phyloP scores from a whole-genome alignment of 2,888 invertebrate species.

The Clostera curtula region DNA sequence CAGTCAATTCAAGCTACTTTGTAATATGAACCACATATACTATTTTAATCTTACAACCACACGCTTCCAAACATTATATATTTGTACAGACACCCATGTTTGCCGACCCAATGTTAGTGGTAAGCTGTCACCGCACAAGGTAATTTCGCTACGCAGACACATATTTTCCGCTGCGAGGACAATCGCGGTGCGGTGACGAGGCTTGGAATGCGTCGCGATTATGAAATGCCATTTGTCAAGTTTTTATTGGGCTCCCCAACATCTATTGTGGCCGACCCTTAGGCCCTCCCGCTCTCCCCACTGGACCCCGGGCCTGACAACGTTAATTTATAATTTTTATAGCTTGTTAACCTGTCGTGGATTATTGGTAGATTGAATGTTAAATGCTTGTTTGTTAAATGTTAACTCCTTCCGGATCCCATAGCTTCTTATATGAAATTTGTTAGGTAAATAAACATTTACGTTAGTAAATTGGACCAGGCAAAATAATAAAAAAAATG shows the following conservation, averaged over 20 bases:
- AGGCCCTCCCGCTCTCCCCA: constrained; percentile 21
- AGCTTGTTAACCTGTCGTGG: constrained; percentile 62
- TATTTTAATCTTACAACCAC: no score
- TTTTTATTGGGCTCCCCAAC: constrained; percentile 70
- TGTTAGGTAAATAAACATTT: no score
- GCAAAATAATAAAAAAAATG: no score
- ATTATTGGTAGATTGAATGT: constrained; percentile 22
- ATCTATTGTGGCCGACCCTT: constrained; percentile 49
- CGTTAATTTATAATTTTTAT: constrained; percentile 71
- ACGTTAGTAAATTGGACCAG: no score
- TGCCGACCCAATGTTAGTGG: constrained; percentile 15
- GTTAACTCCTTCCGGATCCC: no score
- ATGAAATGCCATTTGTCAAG: constrained; percentile 75
- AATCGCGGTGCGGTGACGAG: constrained; percentile 55
- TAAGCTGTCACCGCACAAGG: constrained; percentile 21
- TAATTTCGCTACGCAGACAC: constrained; percentile 38
- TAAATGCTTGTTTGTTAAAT: no score
- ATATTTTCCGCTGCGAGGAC: constrained; percentile 51
- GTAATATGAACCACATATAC: no score
- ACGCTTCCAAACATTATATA: no score
- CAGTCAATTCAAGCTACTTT: no score
- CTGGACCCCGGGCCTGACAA: constrained; percentile 56
- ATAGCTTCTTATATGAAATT: no score
- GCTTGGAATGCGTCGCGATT: constrained; percentile 68
- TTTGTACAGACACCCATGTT: no score